phyloP scores from a whole-genome alignment of 2,797 vertebrate species.

The Acipenser ruthenus region DNA sequence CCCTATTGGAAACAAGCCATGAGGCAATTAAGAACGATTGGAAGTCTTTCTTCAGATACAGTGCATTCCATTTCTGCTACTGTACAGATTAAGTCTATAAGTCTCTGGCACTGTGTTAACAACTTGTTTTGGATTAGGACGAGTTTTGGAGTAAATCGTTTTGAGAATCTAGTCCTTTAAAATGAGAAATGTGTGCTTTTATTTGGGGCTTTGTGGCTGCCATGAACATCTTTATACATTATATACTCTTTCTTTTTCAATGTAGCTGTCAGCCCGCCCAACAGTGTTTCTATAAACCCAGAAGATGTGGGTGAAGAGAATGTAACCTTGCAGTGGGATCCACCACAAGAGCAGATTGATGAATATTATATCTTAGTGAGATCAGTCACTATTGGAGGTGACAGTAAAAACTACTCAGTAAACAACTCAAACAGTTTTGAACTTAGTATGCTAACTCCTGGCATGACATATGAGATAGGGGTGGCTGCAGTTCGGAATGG shows the following conservation, averaged over 20 bases:
- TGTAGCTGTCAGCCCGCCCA: constrained; percentile 60
- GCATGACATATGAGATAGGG: constrained; percentile 65
- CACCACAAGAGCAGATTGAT: constrained; percentile 37
- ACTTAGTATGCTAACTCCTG: constrained; percentile 56
- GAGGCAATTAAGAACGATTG: too few species aligned
- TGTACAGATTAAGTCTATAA: too few species aligned
- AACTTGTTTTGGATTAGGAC: too few species aligned
- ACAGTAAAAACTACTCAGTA: constrained; percentile 38
- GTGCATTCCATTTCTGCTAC: too few species aligned
- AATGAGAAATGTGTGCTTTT: constrained; percentile 1
- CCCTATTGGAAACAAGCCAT: too few species aligned
- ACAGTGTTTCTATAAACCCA: constrained; percentile 41
- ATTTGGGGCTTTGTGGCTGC: constrained; percentile 9
- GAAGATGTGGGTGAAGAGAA: constrained; percentile 46
- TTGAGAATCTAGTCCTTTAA: too few species aligned
- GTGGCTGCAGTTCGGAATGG: constrained; percentile 59
- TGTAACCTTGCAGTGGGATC: constrained; percentile 62
- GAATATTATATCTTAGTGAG: constrained; percentile 54
- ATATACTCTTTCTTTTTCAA: constrained; percentile 18
- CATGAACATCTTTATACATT: not conserved
- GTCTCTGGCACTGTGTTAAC: too few species aligned
- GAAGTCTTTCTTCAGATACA: too few species aligned
- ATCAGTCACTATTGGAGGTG: constrained; percentile 21
- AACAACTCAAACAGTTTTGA: constrained; percentile 51
- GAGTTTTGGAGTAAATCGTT: too few species aligned